Base-by-base conservation (phyloP, 2,797 vertebrate genomes). In the Telmatherina bonti region DNA sequence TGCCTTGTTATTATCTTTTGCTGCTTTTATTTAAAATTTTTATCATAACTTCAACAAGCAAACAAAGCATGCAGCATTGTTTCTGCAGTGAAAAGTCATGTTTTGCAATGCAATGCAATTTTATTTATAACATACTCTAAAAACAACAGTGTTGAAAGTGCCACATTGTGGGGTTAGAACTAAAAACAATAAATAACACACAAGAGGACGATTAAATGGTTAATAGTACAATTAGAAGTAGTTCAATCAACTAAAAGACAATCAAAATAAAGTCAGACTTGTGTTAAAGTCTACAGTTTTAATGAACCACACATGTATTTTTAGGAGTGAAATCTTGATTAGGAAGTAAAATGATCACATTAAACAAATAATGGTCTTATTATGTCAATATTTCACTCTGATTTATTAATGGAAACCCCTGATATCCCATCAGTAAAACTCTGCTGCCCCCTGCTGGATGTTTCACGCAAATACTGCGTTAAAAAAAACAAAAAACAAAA, bases 381-480 rank as follows among this genome's bases (percentile, higher is more conserved):
- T n/a, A n/a, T n/a, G n/a, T n/a, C n/a, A n/a, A n/a, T n/a, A n/a
- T n/a, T n/a, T n/a, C n/a, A n/a, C n/a, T n/a, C n/a, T n/a, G n/a
- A n/a, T n/a, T n/a, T n/a, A n/a, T n/a, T n/a, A n/a, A n/a, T n/a
- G n/a, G n/a, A n/a, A n/a, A n/a, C n/a, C n/a, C n/a, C n/a, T n/a
- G 38, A 16, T 15, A 15, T 41, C 41, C 41, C 7, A 49, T 69
- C 30, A 20, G 3, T 29, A 54, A 22, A 38, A 57, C 67, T 90
- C 54, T 93, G 83, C 82, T 75, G 67, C 79, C 84, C 76, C 75
- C 92, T 92, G 64, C 74, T 81, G 91, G 81, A 69, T 0, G 0
- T 9, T 1, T 4, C 0, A 3, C 3, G 9, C 2, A 11, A 20
- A 2, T 3, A 36, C 86, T 70, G 12, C 22, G 12, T 5, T 11